phyloP scores from a whole-genome alignment of 92 coral and sea anemone species.

The Diadumene lineata region DNA sequence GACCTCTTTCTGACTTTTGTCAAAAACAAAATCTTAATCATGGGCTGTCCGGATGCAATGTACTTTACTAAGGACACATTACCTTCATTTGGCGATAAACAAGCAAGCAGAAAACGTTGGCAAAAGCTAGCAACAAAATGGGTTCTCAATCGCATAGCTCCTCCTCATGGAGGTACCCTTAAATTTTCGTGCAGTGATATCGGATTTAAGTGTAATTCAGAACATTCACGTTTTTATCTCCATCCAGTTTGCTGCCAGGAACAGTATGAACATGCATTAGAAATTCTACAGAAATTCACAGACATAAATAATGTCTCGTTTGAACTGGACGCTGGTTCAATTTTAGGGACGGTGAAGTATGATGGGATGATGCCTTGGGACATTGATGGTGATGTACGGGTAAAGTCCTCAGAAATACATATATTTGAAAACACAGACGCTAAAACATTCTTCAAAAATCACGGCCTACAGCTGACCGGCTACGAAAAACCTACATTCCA shows the following conservation, averaged over 20 bases:
- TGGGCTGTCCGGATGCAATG: slow-evolving; percentile 70
- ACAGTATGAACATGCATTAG: slow-evolving; percentile 27
- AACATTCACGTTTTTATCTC: not conserved
- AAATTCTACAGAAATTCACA: slow-evolving; percentile 24
- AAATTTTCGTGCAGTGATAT: slow-evolving; percentile 54
- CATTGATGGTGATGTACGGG: slow-evolving; percentile 36
- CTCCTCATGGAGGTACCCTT: slow-evolving; percentile 29
- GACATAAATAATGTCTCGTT: slow-evolving; percentile 28
- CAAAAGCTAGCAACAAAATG: slow-evolving; percentile 47
- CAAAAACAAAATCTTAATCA: slow-evolving; percentile 8
- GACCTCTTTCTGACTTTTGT: slow-evolving; percentile 31
- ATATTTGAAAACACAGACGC: slow-evolving; percentile 32
- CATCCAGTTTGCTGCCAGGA: slow-evolving; percentile 63
- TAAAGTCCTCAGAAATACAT: slow-evolving; percentile 6
- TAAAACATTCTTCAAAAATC: slow-evolving; percentile 13
- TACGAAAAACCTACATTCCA: slow-evolving; percentile 13
- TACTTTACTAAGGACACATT: slow-evolving; percentile 50
- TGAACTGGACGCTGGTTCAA: slow-evolving; percentile 47
- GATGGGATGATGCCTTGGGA: slow-evolving; percentile 59
- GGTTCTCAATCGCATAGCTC: slow-evolving; percentile 50
- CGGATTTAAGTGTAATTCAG: slow-evolving; percentile 19
- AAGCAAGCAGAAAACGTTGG: slow-evolving; percentile 37
- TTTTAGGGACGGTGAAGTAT: slow-evolving; percentile 49
- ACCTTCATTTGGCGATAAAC: no score
- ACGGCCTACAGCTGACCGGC: slow-evolving; percentile 21